phyloP scores from a whole-genome alignment of 2,113 vertebrate species.

The Shinisaurus crocodilurus region DNA sequence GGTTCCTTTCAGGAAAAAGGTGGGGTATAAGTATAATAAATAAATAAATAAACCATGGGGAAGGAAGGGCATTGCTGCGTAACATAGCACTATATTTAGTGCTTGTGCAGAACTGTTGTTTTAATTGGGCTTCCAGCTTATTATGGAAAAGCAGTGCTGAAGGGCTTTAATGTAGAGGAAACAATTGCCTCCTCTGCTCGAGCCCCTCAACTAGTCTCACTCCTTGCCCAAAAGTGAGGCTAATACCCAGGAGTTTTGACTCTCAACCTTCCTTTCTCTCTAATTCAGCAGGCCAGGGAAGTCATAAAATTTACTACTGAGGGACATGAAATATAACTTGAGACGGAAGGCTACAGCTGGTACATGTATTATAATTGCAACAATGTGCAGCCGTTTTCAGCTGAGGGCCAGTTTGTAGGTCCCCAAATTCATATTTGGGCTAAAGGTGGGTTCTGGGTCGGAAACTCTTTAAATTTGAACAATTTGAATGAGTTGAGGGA shows the following conservation, averaged over 20 bases:
- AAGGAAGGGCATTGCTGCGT: neutral
- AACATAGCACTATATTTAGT: neutral
- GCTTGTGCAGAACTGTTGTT: no score
- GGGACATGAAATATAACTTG: neutral
- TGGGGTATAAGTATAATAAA: no score
- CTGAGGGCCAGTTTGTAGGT: neutral
- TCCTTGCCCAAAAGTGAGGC: neutral
- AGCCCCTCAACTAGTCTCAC: neutral
- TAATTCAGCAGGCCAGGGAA: neutral
- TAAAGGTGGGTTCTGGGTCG: neutral
- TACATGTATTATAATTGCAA: neutral
- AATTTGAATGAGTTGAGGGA: neutral
- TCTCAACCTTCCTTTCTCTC: neutral
- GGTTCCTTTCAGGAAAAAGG: no score
- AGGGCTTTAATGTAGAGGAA: neutral
- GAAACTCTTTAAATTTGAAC: neutral
- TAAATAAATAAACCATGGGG: no score
- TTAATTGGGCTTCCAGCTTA: neutral
- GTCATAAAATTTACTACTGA: neutral
- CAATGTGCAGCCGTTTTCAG: neutral
- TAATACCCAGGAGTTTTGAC: neutral
- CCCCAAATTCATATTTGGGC: neutral
- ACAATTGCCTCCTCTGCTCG: neutral
- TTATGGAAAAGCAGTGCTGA: neutral
- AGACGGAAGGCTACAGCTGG: neutral